Conservation (phyloP, 1,140 invertebrate genomes). For the Aporrectodea caliginosa region DNA sequence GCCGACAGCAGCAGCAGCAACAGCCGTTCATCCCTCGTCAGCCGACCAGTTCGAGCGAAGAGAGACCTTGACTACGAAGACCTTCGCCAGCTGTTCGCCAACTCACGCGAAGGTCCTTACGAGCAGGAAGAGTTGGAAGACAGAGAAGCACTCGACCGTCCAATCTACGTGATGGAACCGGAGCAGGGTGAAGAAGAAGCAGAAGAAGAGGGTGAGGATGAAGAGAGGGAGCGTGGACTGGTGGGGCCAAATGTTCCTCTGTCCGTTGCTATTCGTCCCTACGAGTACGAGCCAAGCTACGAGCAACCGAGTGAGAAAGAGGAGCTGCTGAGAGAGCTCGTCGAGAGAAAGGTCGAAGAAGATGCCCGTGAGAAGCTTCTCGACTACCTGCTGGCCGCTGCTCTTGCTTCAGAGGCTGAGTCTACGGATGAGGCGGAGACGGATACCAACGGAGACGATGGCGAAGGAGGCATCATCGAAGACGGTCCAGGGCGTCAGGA, state of each 20-base stretch:
- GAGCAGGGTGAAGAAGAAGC: not conserved
- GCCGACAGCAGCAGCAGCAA: too few species aligned
- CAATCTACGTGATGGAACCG: not conserved
- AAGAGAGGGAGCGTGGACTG: not conserved
- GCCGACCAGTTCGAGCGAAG: not conserved
- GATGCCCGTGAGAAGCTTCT: not conserved
- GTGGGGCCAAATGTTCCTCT: not conserved
- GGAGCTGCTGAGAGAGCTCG: not conserved
- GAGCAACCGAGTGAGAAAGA: not conserved
- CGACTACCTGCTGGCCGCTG: not conserved
- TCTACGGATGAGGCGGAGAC: not conserved
- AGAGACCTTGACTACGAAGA: not conserved
- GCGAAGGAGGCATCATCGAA: not conserved
- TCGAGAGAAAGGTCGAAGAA: not conserved
- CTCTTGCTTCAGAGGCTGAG: not conserved
- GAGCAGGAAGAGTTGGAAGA: not conserved
- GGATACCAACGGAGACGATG: too few species aligned
- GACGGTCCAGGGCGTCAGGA: not conserved
- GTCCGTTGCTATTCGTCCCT: not conserved
- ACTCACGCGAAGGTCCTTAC: not conserved
- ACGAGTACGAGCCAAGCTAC: not conserved
- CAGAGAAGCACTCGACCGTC: not conserved
- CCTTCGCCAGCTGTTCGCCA: not conserved
- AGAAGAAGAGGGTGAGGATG: not conserved
- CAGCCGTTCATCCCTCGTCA: not conserved